Conservation (phyloP, 1,140 invertebrate genomes). For the Gryllus bimaculatus region DNA sequence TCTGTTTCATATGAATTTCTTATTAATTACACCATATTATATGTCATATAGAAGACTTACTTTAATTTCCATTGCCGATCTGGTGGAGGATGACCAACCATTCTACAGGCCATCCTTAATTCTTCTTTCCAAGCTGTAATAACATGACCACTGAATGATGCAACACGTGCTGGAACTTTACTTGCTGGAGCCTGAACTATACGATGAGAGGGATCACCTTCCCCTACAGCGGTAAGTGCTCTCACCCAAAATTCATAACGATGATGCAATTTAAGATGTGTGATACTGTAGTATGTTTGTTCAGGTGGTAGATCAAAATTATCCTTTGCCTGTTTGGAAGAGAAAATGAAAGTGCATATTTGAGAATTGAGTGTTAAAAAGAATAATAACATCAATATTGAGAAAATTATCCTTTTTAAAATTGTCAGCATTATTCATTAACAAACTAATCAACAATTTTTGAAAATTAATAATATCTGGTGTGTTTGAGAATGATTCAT, state of each 20-base stretch:
- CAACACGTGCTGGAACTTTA: conserved; percentile 33
- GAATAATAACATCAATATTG: neutral
- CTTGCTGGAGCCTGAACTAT: conserved; percentile 48
- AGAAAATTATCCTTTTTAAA: no score
- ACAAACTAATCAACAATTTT: no score
- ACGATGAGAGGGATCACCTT: conserved; percentile 60
- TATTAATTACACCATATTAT: no score
- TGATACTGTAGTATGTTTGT: conserved; percentile 59
- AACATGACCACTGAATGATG: conserved; percentile 29
- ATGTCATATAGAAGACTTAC: conserved; percentile 17
- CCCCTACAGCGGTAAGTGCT: conserved; percentile 61
- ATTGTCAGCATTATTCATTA: no score
- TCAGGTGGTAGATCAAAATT: conserved; percentile 39
- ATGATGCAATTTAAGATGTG: conserved; percentile 34
- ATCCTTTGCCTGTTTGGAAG: conserved; percentile 14
- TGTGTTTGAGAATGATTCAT: no score
- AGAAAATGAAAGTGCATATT: neutral
- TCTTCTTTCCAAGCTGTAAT: conserved; percentile 29
- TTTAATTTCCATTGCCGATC: conserved; percentile 33
- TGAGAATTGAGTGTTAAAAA: neutral
- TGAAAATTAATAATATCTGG: no score
- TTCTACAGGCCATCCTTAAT: conserved; percentile 34
- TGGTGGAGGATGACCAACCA: conserved; percentile 35
- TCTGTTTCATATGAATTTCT: neutral
- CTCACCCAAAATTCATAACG: conserved; percentile 74